Evolutionary conservation across 1,140 invertebrate species (phyloP), one percentile per base, ranked within the genome.

Genomic region (Myzus persicae): DNA sequence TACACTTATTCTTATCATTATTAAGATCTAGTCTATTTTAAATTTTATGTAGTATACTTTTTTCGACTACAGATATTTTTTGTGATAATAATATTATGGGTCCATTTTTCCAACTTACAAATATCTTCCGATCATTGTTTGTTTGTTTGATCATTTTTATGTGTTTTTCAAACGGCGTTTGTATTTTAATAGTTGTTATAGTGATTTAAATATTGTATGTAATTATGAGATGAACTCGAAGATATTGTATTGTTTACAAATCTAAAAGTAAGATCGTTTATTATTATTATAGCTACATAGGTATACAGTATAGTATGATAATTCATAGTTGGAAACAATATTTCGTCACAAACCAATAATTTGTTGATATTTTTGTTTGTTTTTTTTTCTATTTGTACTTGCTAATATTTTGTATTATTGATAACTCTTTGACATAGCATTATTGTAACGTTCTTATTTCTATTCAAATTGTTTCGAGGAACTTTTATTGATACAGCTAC

Each of bases 81-180:
- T 87, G 85, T 87, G 85, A 87, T 87, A 87, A 46, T 46, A 87
- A 87, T 87, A 85, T 42, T 46, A 46, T 87, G 85, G 85, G 85
- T 87, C 85, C 85, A 87, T 87, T 87, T 87, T 44, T 87, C 44
- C 42, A 40, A 46, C 18, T 87, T 46, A n/a, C 82, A 84, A 42
- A 42, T 40, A 84, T 84, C 38, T 84, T 84, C 82, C 22, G 59
- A 84, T 42, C 24, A 76, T n/a, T 76, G 59, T 40, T 84, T 51
- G 48, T 51, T 84, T 14, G 38, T 84, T 42, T 40, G 36, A 82
- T 38, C 24, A 26, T 84, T 84, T 42, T 84, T 42, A 40, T 42
- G 82, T 84, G 38, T 42, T 42, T 38, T 40, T 84, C 40, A 84
- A 42, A 84, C 38, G 82, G 40, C 38, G 24, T 84, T 84, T 84